A percentile compares a stretch with the other conserved stretches of the same genome.
These are phyloP conservation scores for Staurois parvus DNA, from an alignment of 2,797 vertebrate genomes.

Conservation along the genomic window DNA sequence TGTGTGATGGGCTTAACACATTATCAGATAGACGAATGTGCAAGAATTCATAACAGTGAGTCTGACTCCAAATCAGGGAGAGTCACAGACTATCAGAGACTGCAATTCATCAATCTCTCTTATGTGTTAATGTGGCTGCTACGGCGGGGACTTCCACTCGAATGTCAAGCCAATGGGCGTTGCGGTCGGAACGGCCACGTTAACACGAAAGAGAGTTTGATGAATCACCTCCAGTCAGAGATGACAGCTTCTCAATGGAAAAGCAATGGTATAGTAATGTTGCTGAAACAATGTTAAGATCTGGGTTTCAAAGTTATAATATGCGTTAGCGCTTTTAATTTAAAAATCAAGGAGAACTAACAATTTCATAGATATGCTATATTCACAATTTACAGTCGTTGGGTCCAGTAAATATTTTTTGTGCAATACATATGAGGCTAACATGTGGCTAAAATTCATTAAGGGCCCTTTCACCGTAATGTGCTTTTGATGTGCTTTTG, in stretches of 20 bases:
- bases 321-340: background rate
- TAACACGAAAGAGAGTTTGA: slow-evolving; percentile 55
- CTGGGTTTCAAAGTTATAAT: slow-evolving; percentile 9
- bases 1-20: slow-evolving; percentile 51
- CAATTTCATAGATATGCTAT: too few species aligned
- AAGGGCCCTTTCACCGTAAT: too few species aligned
- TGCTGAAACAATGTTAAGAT: slow-evolving; percentile 6
- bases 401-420: background rate
- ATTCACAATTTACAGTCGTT: too few species aligned
- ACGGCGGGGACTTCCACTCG: slow-evolving; percentile 49
- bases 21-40: slow-evolving; percentile 49
- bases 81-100: slow-evolving; percentile 55
- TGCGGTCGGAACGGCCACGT: slow-evolving; percentile 47
- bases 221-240: slow-evolving; percentile 54
- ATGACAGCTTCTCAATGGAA: slow-evolving; percentile 49
- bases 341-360: background rate
- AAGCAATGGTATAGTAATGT: slow-evolving; percentile 37
- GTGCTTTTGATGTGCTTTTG: too few species aligned
- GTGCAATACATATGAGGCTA: background rate
- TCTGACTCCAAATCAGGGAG: slow-evolving; percentile 53
- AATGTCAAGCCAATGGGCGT: slow-evolving; percentile 54
- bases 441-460: too few species aligned
- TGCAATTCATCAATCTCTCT: slow-evolving; percentile 59
- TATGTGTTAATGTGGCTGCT: slow-evolving; percentile 59
- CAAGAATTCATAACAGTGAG: slow-evolving; percentile 47